phyloP scores from a whole-genome alignment of 2,797 vertebrate genomes.

The Chelidonichthys spinosus region DNA sequence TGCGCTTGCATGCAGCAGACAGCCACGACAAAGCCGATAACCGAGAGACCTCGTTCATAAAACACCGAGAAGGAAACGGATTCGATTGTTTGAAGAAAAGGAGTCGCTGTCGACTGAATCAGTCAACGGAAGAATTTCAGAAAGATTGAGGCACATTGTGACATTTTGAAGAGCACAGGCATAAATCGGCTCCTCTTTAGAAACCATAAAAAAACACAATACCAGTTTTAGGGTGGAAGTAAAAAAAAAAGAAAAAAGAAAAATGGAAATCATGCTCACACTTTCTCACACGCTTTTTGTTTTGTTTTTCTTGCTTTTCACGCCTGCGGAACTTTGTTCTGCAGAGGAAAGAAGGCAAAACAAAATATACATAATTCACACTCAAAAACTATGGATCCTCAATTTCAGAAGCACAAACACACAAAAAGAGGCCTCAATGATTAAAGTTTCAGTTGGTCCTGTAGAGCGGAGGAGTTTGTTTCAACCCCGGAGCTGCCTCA shows the following conservation, averaged over 20 bases:
- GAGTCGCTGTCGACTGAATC: constrained; percentile 24
- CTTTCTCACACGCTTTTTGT: constrained; percentile 40
- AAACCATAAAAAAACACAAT: constrained; percentile 63
- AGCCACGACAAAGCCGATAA: constrained; percentile 38
- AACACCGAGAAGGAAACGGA: constrained; percentile 25
- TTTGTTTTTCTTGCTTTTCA: constrained; percentile 37
- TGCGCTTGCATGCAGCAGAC: constrained; percentile 51
- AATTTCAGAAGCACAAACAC: constrained; percentile 55
- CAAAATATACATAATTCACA: constrained; percentile 43
- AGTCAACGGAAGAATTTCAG: constrained; percentile 57
- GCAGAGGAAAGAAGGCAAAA: constrained; percentile 53
- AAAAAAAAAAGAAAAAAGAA: constrained; percentile 16
- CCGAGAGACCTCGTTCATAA: constrained; percentile 28
- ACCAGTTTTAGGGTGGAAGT: constrained; percentile 46
- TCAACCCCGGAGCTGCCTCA: constrained; percentile 76
- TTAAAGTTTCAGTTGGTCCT: constrained; percentile 83
- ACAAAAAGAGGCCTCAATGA: constrained; percentile 60
- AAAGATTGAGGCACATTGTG: constrained; percentile 84
- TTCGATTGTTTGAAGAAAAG: constrained; percentile 50
- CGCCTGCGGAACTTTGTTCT: constrained; percentile 65
- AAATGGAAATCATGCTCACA: constrained; percentile 6
- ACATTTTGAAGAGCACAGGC: constrained; percentile 79
- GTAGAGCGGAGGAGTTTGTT: constrained; percentile 65
- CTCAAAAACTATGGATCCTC: constrained; percentile 18
- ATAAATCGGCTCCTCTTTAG: constrained; percentile 62